Base-by-base conservation (phyloP, 2,113 vertebrate species). In the Grammomys surdaster region DNA sequence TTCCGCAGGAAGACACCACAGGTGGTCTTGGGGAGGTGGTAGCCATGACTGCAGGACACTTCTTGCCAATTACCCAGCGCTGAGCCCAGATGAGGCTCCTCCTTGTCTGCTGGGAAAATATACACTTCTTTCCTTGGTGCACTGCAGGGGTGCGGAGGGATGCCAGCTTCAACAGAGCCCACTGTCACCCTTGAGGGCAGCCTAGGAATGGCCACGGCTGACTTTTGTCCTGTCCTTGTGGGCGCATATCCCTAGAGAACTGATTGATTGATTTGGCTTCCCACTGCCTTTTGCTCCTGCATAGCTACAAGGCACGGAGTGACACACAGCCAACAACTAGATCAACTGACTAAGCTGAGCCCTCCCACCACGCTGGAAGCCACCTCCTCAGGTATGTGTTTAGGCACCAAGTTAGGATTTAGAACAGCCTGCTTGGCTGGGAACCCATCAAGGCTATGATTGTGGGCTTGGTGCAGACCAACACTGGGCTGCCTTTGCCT, bases 261-360 rank as follows among this genome's bases (percentile, higher is more conserved):
- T 67, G 92, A 98, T 96, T 91, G 97, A 98, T 98, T 98, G 98
- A 98, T 98, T 97, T 93, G 98, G 98, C 97, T 98, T 98, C 98
- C 97, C 97, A 97, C 98, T 97, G 97, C 98, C 93, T 63, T 91
- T 73, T 97, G 97, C 98, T 43, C 98, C 98, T 96, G 97, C 84
- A 93, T 9, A 81, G 96, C 92, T 94, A 91, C 94, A 69, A 89
- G 95, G 96, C 84, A 9, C 93, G 31, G 7, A 31, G 97, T 88
- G 85, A 65, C 90, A 73, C 93, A 60, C 96, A 91, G 97, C 98
- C 98, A 98, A 97, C 98, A 98, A 97, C 97, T 92, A 96, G 98
- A 98, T 97, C 98, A 98, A 91, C 96, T 94, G n/a, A 92, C 60
- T 36, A 95, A 96, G 90, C 81, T 65, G 33, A 26, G 88, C 95